These are phyloP conservation scores for Onychorhynchus coronatus DNA, from an alignment of 2,113 vertebrate genomes.

Conservation along the genomic window DNA sequence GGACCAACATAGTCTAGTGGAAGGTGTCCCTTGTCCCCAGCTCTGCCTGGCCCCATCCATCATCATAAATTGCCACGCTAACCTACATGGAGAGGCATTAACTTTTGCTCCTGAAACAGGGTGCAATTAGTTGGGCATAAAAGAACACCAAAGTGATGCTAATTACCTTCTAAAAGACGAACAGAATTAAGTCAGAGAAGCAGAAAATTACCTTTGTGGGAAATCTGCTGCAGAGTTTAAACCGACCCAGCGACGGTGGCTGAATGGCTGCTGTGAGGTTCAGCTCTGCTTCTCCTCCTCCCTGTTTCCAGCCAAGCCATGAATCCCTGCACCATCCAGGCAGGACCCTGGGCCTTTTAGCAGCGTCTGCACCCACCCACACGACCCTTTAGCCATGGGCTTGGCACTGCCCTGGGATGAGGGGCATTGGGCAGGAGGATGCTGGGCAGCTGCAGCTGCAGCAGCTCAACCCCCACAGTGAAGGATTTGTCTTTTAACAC, in stretches of 20 bases:
- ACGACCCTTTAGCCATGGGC: fast-evolving
- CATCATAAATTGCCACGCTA: slow-evolving; percentile 56
- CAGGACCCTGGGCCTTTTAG: neutral
- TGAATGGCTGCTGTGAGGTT: neutral
- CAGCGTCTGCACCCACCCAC: neutral
- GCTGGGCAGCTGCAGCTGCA: neutral
- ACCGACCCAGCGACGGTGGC: neutral
- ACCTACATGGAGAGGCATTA: slow-evolving; percentile 62
- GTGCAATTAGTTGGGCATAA: slow-evolving; percentile 71
- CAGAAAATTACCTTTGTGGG: slow-evolving; percentile 77
- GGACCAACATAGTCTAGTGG: neutral
- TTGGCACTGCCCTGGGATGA: neutral
- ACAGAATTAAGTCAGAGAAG: slow-evolving; percentile 70
- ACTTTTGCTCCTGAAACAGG: slow-evolving; percentile 71
- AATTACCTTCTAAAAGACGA: slow-evolving; percentile 72
- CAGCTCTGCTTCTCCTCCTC: neutral
- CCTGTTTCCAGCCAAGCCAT: neutral
- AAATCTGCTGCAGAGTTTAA: slow-evolving; percentile 58
- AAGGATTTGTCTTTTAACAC: neutral
- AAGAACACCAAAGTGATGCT: slow-evolving; percentile 69
- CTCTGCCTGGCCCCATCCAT: slow-evolving; percentile 57
- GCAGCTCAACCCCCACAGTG: neutral
- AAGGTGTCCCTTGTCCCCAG: neutral
- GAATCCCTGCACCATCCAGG: fast-evolving
- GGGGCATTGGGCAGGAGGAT: neutral